Base-by-base conservation (phyloP, 2,797 vertebrate species). In the Sebastes steindachneri region DNA sequence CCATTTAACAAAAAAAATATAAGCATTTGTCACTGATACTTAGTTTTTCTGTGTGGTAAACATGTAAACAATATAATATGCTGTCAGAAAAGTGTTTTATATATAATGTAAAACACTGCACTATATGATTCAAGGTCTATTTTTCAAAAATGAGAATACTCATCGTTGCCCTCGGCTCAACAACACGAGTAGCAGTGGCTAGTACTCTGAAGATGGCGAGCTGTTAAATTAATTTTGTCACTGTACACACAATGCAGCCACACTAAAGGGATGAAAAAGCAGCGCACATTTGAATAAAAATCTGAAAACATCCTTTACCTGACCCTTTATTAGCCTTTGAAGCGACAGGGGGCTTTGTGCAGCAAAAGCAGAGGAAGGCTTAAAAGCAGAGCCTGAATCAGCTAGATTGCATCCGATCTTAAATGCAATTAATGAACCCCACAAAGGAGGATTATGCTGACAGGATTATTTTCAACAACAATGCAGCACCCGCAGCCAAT, bases 391-490 rank as follows among this genome's bases (percentile, higher is more conserved):
- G 60, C 79, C 86, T 92, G 91, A 94, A 90, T 94, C 92, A 90
- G 79, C 77, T 86, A 90, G 89, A 94, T 91, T 89, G 89, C 84
- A 84, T 92, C 86, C 82, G 37, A 90, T 90, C 84, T 92, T 93
- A 95, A 93, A 89, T 87, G 87, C 92, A 95, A 95, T 95, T 95
- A 95, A 95, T 94, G 90, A 92, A 85, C 58, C 85, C 77, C 85
- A 92, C 90, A 92, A 89, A 92, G 82, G 66, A 74, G 91, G 88
- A 93, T 93, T 94, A 94, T 91, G 88, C 86, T 93, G 89, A 92
- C 88, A 76, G 90, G 89, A 91, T 94, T 94, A 93, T 92, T 92
- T 88, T 72, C 65, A 89, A 89, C 82, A 94, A 95, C 93, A 95
- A 92, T 94, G 86, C 84, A 86, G 86, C 87, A 90, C 89, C 90